Percentiles rank a stretch among this genome's conserved stretches.
Evolutionary conservation across 2,113 vertebrate species (phyloP).

Genomic region (Vireo altiloquus): DNA sequence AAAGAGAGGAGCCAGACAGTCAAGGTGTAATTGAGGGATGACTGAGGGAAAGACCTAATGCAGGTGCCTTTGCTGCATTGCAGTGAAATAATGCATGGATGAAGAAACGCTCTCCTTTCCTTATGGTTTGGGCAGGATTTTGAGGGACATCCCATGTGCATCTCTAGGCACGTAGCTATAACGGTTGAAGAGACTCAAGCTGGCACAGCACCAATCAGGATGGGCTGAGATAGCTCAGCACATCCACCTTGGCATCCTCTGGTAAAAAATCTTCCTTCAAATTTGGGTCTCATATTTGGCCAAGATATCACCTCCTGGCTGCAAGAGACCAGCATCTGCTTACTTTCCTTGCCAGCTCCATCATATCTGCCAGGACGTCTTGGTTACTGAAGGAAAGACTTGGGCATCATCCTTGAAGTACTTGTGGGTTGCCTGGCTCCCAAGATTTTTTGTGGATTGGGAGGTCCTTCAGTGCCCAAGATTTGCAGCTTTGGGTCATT

Average conservation of each 20-base stretch:
- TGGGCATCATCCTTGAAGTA: not conserved
- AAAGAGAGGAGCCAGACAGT: not conserved
- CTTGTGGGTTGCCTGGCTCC: not conserved
- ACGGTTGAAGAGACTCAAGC: not conserved
- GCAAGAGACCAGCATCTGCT: not conserved
- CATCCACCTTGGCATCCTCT: accelerated
- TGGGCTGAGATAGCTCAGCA: not conserved
- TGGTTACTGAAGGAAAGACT: not conserved
- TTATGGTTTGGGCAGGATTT: not conserved
- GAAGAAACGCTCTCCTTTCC: not conserved
- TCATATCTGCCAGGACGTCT: not conserved
- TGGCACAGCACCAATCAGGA: not conserved
- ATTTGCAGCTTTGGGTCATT: not conserved
- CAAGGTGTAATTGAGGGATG: not conserved
- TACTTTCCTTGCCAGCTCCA: not conserved
- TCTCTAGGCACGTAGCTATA: not conserved
- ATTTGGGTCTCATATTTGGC: not conserved
- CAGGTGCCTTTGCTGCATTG: accelerated
- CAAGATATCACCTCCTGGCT: not conserved
- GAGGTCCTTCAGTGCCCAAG: no score
- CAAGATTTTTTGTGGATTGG: not conserved
- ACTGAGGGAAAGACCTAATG: not conserved
- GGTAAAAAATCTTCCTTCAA: not conserved
- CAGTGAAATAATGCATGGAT: not conserved
- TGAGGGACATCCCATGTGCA: not conserved